phyloP scores from a whole-genome alignment of 2,113 vertebrate genomes.

The Hypanus sabinus region DNA sequence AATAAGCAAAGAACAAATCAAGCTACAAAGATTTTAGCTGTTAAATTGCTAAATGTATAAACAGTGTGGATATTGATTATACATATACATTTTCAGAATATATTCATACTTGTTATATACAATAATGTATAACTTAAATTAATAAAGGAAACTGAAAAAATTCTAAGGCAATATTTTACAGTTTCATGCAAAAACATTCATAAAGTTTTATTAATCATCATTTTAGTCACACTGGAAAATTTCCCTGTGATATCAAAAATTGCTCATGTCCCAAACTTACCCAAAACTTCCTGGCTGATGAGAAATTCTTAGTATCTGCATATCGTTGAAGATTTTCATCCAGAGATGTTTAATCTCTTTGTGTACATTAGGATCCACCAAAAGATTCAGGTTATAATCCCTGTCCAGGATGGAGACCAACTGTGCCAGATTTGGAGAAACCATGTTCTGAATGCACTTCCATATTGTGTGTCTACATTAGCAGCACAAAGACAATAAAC shows the following conservation, averaged over 20 bases:
- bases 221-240: background rate
- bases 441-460: conserved; percentile 53
- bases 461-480: conserved; percentile 57
- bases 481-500: background rate
- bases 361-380: conserved; percentile 44
- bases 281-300: conserved; percentile 42
- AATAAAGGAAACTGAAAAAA: background rate
- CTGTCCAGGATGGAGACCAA: conserved; percentile 57
- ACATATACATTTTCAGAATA: background rate
- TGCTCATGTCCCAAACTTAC: conserved; percentile 16
- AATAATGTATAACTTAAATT: background rate
- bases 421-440: conserved; percentile 52
- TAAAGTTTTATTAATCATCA: background rate
- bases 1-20: background rate
- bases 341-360: conserved; percentile 49
- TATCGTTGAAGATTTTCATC: conserved; percentile 57
- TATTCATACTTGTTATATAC: background rate
- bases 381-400: conserved; percentile 53
- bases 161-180: background rate
- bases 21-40: background rate
- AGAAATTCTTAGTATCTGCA: conserved; percentile 47
- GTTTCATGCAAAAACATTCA: background rate
- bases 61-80: background rate
- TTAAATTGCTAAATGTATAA: background rate
- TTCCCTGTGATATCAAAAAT: background rate